phyloP scores from a whole-genome alignment of 37 sponge, comb jelly and placozoan species.

The Beroe ovata region DNA sequence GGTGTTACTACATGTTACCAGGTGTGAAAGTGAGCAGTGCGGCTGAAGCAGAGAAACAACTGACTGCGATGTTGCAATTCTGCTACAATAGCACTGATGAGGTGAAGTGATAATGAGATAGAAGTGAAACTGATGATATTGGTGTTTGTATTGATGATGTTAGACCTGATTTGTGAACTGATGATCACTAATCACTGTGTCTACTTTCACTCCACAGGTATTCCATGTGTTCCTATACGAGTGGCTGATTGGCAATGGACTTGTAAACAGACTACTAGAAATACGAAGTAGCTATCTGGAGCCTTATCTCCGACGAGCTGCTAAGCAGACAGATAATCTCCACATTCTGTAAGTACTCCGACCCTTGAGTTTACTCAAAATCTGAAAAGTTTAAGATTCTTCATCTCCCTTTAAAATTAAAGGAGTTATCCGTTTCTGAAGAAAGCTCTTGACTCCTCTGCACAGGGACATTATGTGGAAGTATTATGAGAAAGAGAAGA shows the following conservation, averaged over 20 bases:
- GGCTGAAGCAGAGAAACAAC: conserved; percentile 54
- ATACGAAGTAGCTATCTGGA: conserved; percentile 68
- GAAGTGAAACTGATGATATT: too few relatives aligned
- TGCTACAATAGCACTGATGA: conserved; percentile 63
- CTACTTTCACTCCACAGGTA: too few relatives aligned
- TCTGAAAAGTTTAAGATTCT: too few relatives aligned
- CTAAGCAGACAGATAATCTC: conserved; percentile 46
- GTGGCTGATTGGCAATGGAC: conserved; percentile 76
- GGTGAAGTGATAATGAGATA: too few relatives aligned
- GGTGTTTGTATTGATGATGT: too few relatives aligned
- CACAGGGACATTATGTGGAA: conserved; percentile 75
- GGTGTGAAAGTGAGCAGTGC: conserved; percentile 62
- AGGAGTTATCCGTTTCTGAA: too few relatives aligned
- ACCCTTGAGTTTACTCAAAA: too few relatives aligned
- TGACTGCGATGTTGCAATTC: conserved; percentile 35
- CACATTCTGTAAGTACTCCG: conserved; percentile 65
- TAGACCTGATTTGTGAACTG: too few relatives aligned
- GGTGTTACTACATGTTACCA: too few relatives aligned
- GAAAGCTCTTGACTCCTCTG: background rate
- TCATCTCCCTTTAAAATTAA: too few relatives aligned
- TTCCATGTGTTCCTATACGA: conserved; percentile 88
- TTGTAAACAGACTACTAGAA: conserved; percentile 79
- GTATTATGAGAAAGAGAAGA: conserved; percentile 87
- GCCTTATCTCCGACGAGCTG: conserved; percentile 27
- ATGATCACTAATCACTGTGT: too few relatives aligned